These are phyloP conservation scores for Trichomalopsis sarcophagae DNA, from an alignment of 1,140 invertebrate species.

Conservation along the genomic window DNA sequence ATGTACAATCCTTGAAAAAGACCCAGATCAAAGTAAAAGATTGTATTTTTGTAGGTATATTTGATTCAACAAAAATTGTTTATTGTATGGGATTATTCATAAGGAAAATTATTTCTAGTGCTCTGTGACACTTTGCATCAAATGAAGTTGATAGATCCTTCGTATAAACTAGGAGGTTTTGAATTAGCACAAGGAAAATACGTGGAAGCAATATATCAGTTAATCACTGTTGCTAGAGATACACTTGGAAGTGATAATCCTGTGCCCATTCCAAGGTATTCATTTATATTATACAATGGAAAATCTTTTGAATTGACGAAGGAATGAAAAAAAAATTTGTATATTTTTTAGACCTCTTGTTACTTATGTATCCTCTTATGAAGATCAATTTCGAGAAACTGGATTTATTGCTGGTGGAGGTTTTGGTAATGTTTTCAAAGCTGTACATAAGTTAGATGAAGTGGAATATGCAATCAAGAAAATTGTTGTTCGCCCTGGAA, in stretches of 20 bases:
- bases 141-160: constrained; percentile 81
- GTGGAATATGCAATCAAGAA: constrained; percentile 89
- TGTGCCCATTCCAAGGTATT: constrained; percentile 58
- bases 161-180: constrained; percentile 80
- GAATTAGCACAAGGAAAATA: constrained; percentile 80
- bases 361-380: constrained; percentile 33
- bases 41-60: constrained; percentile 74
- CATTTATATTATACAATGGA: neutral
- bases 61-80: constrained; percentile 13
- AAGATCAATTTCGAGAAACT: constrained; percentile 80
- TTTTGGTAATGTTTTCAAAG: constrained; percentile 82
- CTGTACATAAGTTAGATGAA: constrained; percentile 83
- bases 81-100: neutral
- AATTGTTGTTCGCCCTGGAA: constrained; percentile 80
- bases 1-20: constrained; percentile 78
- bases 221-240: constrained; percentile 76
- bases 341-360: constrained; percentile 32
- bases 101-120: constrained; percentile 64
- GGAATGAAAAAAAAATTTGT: neutral
- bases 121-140: constrained; percentile 80
- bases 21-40: constrained; percentile 74
- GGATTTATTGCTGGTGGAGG: constrained; percentile 84
- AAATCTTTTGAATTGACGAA: neutral
- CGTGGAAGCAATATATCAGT: constrained; percentile 78
- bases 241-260: constrained; percentile 69